A percentile compares a stretch with the other conserved stretches of the same genome.
Evolutionary conservation across 2,888 invertebrate genomes (phyloP).

Genomic region (Erebia aethiops): DNA sequence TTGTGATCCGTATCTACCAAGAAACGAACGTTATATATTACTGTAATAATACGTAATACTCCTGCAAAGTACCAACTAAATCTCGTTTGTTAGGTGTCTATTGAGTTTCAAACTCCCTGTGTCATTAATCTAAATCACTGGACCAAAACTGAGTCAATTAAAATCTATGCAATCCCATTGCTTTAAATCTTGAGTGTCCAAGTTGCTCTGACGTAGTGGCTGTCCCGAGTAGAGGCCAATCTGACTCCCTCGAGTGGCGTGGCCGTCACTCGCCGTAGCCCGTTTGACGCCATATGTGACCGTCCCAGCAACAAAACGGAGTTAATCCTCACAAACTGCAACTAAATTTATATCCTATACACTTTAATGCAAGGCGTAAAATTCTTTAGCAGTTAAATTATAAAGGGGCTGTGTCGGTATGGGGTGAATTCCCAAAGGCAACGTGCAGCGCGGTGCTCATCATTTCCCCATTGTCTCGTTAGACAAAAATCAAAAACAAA

Average conservation of each 20-base stretch:
- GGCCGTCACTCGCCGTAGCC: slow-evolving; percentile 77
- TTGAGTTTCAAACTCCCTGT: neutral
- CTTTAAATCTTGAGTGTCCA: slow-evolving; percentile 60
- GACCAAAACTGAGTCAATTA: slow-evolving; percentile 2
- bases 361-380: slow-evolving; percentile 55
- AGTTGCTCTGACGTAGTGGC: slow-evolving; percentile 60
- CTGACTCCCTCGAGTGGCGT: slow-evolving; percentile 74
- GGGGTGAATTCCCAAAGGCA: slow-evolving; percentile 80
- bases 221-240: slow-evolving; percentile 73
- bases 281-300: slow-evolving; percentile 80
- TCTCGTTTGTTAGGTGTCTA: neutral
- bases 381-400: slow-evolving; percentile 46
- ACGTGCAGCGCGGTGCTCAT: slow-evolving; percentile 77
- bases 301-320: slow-evolving; percentile 54
- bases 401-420: slow-evolving; percentile 63
- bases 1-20: too few species aligned
- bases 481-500: slow-evolving; percentile 83
- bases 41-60: neutral
- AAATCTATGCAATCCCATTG: slow-evolving; percentile 30
- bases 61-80: too few species aligned
- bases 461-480: slow-evolving; percentile 84
- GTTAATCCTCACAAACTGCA: slow-evolving; percentile 47
- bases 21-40: too few species aligned
- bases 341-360: slow-evolving; percentile 56
- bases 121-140: slow-evolving; percentile 13